Evolutionary conservation across 2,888 invertebrate genomes (phyloP).

Genomic region (Nesidiocoris tenuis): DNA sequence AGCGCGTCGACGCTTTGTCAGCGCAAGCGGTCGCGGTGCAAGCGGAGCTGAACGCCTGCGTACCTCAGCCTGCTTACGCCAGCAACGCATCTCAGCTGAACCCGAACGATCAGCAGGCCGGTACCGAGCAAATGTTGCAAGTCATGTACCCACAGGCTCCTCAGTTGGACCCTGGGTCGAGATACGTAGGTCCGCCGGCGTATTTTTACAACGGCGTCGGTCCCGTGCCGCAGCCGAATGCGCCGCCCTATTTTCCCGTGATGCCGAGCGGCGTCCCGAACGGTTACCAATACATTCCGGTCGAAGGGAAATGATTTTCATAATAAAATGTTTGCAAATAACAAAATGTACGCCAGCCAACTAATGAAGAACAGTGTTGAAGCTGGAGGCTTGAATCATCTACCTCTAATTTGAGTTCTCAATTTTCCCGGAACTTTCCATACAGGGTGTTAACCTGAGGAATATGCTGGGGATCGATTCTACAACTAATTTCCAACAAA

Average conservation of each 20-base stretch:
- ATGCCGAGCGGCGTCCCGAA: not conserved
- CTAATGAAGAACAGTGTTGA: no score
- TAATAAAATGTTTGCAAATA: no score
- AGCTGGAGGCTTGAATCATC: no score
- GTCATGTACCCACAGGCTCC: not conserved
- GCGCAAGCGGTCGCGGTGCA: constrained; percentile 54
- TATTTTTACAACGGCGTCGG: not conserved
- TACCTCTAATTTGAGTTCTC: no score
- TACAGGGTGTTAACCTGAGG: no score
- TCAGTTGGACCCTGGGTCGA: no score
- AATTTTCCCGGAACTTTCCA: no score
- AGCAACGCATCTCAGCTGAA: not conserved
- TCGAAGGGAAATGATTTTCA: not conserved
- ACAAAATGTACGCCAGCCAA: no score
- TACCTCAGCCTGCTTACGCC: not conserved
- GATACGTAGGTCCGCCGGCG: not conserved
- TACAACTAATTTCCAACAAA: no score
- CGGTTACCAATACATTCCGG: not conserved
- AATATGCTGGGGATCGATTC: no score
- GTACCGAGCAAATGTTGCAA: not conserved
- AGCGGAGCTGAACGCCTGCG: constrained; percentile 30
- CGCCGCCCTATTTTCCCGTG: not conserved
- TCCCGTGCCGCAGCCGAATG: not conserved
- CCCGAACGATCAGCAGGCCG: not conserved
- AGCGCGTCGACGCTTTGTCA: constrained; percentile 56